A percentile compares a stretch with the other conserved stretches of the same genome.
phyloP scores from a whole-genome alignment of 2,113 vertebrate genomes.

The Thunnus thynnus region DNA sequence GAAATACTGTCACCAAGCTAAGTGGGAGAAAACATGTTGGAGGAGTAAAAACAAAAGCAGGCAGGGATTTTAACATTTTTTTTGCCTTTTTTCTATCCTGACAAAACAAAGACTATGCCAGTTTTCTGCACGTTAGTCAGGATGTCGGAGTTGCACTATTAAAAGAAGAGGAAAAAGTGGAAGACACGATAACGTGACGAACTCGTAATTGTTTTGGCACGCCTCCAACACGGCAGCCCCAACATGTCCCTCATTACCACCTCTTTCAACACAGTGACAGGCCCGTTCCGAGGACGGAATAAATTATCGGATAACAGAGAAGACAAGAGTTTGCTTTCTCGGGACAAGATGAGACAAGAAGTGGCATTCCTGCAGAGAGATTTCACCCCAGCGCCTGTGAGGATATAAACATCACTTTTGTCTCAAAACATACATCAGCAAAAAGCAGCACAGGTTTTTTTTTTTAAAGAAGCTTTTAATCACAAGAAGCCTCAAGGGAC shows the following conservation, averaged over 20 bases:
- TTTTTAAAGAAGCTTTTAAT: not conserved
- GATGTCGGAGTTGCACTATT: not conserved
- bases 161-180: not conserved
- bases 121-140: not conserved
- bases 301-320: conserved; percentile 12
- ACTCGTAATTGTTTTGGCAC: conserved; percentile 52
- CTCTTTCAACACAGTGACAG: conserved; percentile 23
- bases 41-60: conserved; percentile 53
- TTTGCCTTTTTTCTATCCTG: not conserved
- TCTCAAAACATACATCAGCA: not conserved
- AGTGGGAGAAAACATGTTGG: conserved; percentile 49
- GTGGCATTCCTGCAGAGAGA: conserved; percentile 41
- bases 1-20: conserved; percentile 35
- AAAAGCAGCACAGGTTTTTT: not conserved
- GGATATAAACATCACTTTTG: not conserved
- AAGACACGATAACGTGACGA: conserved; percentile 28
- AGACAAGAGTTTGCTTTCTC: not conserved
- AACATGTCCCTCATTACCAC: conserved; percentile 37
- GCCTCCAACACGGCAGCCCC: conserved; percentile 25
- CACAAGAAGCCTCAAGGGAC: not conserved
- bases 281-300: not conserved
- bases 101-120: conserved; percentile 47
- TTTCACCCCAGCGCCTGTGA: not conserved
- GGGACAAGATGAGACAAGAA: conserved; percentile 60
- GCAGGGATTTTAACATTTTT: not conserved